A percentile compares a stretch with the other conserved stretches of the same genome.
Evolutionary conservation across 2,113 vertebrate species (phyloP).

Genomic region (Sus scrofa): T2T-Sscrofa CM000812.6:136480501-136481000

Average conservation of each 20-base stretch:
- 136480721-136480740: too few relatives aligned
- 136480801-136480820: background rate
- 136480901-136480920: background rate
- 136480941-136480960: background rate
- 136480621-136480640: too few relatives aligned
- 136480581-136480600: background rate
- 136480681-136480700: too few relatives aligned
- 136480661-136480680: too few relatives aligned
- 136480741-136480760: too few relatives aligned
- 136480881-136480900: background rate
- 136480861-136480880: background rate
- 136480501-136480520: background rate
- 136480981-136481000: background rate
- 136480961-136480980: background rate
- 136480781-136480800: background rate
- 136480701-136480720: too few relatives aligned
- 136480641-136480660: too few relatives aligned
- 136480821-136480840: background rate
- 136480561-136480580: background rate
- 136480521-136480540: constrained; percentile 16
- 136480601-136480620: too few relatives aligned
- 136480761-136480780: too few relatives aligned
- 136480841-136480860: background rate
- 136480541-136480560: background rate
- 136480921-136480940: background rate